Evolutionary conservation across 2,797 vertebrate species (phyloP), one percentile per base, ranked within the genome.

Genomic region (Karalla daura): DNA sequence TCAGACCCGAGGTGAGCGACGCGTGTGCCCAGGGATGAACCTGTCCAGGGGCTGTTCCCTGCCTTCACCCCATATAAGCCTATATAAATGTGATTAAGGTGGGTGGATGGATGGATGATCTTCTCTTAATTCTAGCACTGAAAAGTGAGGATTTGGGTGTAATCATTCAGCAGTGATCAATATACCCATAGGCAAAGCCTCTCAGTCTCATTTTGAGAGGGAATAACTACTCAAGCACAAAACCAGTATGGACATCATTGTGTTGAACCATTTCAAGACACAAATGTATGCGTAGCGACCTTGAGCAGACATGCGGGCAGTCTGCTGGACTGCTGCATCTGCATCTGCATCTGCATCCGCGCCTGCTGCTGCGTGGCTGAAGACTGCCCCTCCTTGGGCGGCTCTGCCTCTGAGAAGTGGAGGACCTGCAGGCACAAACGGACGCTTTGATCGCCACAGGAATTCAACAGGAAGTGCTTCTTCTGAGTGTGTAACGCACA

Each of bases 381-480:
- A 3, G 5, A 6, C 7, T 37, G 3, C 21, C 0, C 2, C 1
- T 23, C 13, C 25, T 27, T 13, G 0, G 52, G 52, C 12, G 23
- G 1, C 25, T 56, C 18, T 18, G 11, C 1, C 66, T 80, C 53
- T 2, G 33, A 59, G 64, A 86, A 80, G 54, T 61, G 1, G 10
- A 88, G 81, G 32, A 81, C 82, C 86, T 86, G 40, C 14, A 2
- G 51, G 20, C 23, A 27, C 5, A 70, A 60, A 50, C 9, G 4
- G 15, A 6, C 46, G 14, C 43, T 45, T 59, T 5, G n/a, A 17
- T 52, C 18, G 39, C 7, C 47, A 1, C n/a, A n/a, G 24, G 21
- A 11, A 14, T 18, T 60, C 13, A 52, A 24, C 32, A 33, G 3
- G 7, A 10, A 7, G 27, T 28, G 27, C 8, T 4, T 28, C 4